Evolutionary conservation across 2,888 invertebrate species (phyloP).

Genomic region (Mamestra brassicae): DNA sequence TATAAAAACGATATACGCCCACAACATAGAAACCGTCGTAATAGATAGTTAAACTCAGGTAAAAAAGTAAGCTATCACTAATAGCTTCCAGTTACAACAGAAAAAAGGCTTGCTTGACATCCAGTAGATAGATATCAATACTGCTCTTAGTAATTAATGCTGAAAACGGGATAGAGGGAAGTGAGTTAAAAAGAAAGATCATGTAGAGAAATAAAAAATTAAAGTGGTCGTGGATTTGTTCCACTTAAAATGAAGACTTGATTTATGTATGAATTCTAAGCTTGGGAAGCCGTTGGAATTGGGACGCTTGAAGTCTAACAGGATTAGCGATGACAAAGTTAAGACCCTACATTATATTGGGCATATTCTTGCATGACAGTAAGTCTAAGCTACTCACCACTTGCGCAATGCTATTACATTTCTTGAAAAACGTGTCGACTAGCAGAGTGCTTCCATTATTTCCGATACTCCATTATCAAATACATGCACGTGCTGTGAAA

Average conservation of each 20-base stretch:
- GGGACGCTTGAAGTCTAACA: slow-evolving; percentile 12
- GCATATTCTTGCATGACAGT: not conserved
- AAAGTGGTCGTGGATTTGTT: not conserved
- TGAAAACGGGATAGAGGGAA: slow-evolving; percentile 42
- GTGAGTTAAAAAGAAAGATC: slow-evolving; percentile 32
- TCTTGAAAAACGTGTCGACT: slow-evolving; percentile 1
- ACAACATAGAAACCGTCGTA: slow-evolving; percentile 73
- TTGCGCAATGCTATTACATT: not conserved
- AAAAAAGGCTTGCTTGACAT: slow-evolving; percentile 47
- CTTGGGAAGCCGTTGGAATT: slow-evolving; percentile 27
- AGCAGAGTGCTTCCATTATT: slow-evolving; percentile 22
- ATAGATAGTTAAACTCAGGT: slow-evolving; percentile 67
- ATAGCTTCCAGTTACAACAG: slow-evolving; percentile 69
- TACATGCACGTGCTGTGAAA: slow-evolving; percentile 68
- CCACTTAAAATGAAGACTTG: not conserved
- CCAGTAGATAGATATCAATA: slow-evolving; percentile 49
- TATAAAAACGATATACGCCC: slow-evolving; percentile 78
- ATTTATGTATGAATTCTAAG: slow-evolving; percentile 23
- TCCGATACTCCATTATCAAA: slow-evolving; percentile 56
- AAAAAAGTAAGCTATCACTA: slow-evolving; percentile 76
- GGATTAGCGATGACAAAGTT: slow-evolving; percentile 18
- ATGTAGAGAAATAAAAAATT: not conserved
- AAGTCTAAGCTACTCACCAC: not conserved
- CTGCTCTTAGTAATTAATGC: slow-evolving; percentile 36
- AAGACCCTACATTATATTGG: slow-evolving; percentile 7